These are phyloP conservation scores for Muscicapa striata DNA, from an alignment of 2,797 vertebrate genomes.

Conservation along the genomic window DNA sequence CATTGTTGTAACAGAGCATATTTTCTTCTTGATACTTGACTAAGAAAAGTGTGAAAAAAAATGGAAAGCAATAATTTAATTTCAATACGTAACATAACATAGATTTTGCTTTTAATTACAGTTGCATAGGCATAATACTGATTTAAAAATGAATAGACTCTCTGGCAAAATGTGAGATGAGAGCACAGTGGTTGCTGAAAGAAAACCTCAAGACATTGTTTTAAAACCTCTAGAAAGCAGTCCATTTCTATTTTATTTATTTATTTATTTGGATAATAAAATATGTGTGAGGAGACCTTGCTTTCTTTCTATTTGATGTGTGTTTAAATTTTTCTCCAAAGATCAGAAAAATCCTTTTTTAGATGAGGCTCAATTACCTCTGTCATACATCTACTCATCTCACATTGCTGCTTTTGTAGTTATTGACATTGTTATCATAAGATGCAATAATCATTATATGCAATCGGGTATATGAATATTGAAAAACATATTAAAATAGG, in stretches of 20 bases:
- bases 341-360: background rate
- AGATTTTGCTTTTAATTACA: background rate
- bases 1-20: background rate
- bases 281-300: background rate
- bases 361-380: background rate
- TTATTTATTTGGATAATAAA: background rate
- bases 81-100: background rate
- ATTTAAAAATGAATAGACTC: background rate
- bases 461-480: background rate
- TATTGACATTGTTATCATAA: background rate
- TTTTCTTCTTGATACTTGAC: background rate
- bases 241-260: background rate
- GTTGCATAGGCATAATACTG: background rate
- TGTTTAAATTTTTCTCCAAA: background rate
- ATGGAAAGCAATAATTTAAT: background rate
- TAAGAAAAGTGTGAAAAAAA: background rate
- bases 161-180: background rate
- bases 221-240: background rate
- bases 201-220: background rate
- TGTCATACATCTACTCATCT: background rate
- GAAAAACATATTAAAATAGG: background rate
- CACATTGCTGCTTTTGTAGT: background rate
- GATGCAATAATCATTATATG: background rate
- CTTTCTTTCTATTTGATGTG: background rate
- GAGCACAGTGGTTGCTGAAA: background rate